These are phyloP conservation scores for Nycticebus coucang DNA, from an alignment of 2,113 vertebrate species.

Conservation along the genomic window DNA sequence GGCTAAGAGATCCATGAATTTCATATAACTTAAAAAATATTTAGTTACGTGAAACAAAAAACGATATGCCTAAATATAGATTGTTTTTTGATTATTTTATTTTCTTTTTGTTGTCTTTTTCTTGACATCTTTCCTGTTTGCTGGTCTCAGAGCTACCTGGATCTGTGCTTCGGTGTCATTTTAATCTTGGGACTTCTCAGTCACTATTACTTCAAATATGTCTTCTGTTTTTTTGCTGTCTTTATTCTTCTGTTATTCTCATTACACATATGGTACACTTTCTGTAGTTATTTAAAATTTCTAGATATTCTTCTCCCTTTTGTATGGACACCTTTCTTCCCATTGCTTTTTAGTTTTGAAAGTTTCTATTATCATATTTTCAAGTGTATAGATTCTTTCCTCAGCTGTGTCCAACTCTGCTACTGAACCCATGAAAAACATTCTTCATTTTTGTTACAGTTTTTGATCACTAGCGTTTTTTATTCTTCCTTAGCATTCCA, in stretches of 20 bases:
- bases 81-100: neutral
- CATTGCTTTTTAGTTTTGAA: neutral
- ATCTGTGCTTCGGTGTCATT: neutral
- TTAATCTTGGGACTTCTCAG: neutral
- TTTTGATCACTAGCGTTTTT: neutral
- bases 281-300: neutral
- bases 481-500: neutral
- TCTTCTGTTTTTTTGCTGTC: neutral
- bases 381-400: neutral
- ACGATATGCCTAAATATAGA: neutral
- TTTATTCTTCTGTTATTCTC: neutral
- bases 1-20: neutral
- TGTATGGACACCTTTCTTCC: neutral
- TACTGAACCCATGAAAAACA: neutral
- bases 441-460: neutral
- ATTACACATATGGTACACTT: neutral
- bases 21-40: neutral
- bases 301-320: neutral
- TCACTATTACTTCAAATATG: neutral
- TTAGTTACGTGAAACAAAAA: neutral
- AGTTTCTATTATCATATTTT: neutral
- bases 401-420: neutral
- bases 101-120: neutral
- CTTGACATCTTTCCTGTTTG: neutral
- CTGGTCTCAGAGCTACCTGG: neutral